Base-by-base conservation (phyloP, 2,888 invertebrate genomes). In the Druceiella hillmani region DNA sequence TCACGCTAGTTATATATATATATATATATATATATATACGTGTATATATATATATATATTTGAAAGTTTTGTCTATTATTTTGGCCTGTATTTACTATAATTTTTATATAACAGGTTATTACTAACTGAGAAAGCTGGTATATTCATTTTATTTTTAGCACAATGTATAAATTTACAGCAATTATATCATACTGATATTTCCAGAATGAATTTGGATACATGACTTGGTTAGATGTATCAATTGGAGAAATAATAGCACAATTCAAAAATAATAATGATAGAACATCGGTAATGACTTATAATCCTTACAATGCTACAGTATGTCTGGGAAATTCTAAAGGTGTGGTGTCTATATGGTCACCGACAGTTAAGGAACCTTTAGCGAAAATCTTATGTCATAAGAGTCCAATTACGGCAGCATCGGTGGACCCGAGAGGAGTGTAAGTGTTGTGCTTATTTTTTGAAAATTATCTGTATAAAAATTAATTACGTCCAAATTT, bases 301-400 rank as follows among this genome's bases (percentile, higher is more conserved):
- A 99, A 99, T 67, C 95, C 97, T 0, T 79, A 80, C 53, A 99
- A 98, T 67, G 99, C 90, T 1, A 81, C 93, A 2, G 57, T 97
- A 3, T 88, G 90, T 54, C 65, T 91, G n/a, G 98, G 97, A 1
- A 87, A 91, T 59, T 74, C 87, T 1, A 87, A 87, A 62, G 97
- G 97, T 10, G 83, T 89, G 0, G 93, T 99, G 0, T 86, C 90
- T 1, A 79, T 99, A 78, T 99, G 98, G 99, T 82, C 92, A 3
- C 99, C 99, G 0, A 91, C 81, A 52, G 72, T 79, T 0, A 80
- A 81, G 47, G 82, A 90, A 43, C 89, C 97, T 1, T 64, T 98
- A 30, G 92, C 87, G 0, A 90, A 90, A 61, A 82, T 99, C 74
- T 66, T 99, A 17, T 93, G 94, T 54, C 98, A 99, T 58, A 77